Conservation (phyloP, 2,113 vertebrate species). For the Sebastes schlegelii region DNA sequence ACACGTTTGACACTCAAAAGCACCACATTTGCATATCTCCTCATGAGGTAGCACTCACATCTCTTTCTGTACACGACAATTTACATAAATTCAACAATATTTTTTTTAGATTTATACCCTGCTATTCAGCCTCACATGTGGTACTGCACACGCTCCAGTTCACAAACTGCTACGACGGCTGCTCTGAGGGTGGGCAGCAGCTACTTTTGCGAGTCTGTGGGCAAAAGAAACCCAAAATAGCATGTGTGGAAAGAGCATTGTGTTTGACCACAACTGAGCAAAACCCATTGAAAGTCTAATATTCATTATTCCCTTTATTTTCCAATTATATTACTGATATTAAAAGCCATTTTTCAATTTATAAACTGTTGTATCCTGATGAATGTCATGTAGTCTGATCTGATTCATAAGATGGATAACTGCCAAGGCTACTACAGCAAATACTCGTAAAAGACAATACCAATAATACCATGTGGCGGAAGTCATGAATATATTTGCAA, state of each 20-base stretch:
- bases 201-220: conserved; percentile 30
- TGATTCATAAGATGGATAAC: conserved; percentile 3
- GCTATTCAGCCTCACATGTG: conserved; percentile 50
- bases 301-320: background rate
- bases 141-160: conserved; percentile 54
- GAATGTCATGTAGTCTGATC: background rate
- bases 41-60: conserved; percentile 37
- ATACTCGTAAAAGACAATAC: conserved; percentile 28
- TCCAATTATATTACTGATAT: background rate
- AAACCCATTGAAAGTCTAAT: background rate
- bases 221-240: conserved; percentile 48
- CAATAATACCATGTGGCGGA: background rate
- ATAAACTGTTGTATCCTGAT: background rate
- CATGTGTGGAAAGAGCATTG: background rate
- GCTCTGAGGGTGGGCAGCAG: conserved; percentile 51
- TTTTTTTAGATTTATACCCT: conserved; percentile 35
- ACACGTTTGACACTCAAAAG: conserved; percentile 55
- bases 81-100: conserved; percentile 46
- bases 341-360: background rate
- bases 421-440: background rate
- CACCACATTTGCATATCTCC: conserved; percentile 53
- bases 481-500: conserved; percentile 26
- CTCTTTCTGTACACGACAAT: conserved; percentile 22
- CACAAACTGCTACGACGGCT: conserved; percentile 40
- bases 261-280: background rate